These are phyloP conservation scores for Aphelenchoides fujianensis DNA, from an alignment of 1,140 invertebrate species.

Conservation along the genomic window DNA sequence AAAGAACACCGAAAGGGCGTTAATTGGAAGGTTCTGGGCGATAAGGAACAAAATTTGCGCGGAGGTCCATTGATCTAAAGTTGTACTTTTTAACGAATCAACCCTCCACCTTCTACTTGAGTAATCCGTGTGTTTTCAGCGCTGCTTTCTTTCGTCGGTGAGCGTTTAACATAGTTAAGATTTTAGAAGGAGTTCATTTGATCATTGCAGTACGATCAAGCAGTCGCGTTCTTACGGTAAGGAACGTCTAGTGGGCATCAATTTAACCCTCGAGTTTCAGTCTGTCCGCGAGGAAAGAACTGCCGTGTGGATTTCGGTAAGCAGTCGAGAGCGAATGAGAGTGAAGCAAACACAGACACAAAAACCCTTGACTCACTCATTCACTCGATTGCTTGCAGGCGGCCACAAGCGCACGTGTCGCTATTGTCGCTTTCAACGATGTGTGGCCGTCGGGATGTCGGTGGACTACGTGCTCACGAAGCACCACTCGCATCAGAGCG, in stretches of 20 bases:
- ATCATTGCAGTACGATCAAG: background rate
- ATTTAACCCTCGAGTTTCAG: too few species aligned
- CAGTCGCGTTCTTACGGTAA: too few species aligned
- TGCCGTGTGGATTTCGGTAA: conserved; percentile 3
- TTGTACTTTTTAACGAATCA: too few species aligned
- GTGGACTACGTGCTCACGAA: background rate
- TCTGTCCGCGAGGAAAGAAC: background rate
- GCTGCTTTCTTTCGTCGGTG: conserved; percentile 8
- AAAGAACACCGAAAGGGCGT: too few species aligned
- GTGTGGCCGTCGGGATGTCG: background rate
- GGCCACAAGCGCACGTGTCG: conserved; percentile 9
- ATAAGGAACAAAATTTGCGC: too few species aligned
- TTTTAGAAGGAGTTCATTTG: background rate
- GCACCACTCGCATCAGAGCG: background rate
- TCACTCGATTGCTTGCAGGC: background rate
- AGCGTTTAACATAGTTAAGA: conserved; percentile 3
- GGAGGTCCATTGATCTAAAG: too few species aligned
- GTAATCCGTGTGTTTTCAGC: too few species aligned
- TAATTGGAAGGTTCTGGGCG: too few species aligned
- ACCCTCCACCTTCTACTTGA: too few species aligned
- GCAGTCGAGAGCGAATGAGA: background rate
- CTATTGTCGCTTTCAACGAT: background rate
- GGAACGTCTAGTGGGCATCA: too few species aligned
- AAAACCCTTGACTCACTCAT: too few species aligned
- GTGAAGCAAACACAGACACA: too few species aligned